Conservation (phyloP, 64 coral and sea anemone genomes). For the Hydrozoanthus tunicans region DNA sequence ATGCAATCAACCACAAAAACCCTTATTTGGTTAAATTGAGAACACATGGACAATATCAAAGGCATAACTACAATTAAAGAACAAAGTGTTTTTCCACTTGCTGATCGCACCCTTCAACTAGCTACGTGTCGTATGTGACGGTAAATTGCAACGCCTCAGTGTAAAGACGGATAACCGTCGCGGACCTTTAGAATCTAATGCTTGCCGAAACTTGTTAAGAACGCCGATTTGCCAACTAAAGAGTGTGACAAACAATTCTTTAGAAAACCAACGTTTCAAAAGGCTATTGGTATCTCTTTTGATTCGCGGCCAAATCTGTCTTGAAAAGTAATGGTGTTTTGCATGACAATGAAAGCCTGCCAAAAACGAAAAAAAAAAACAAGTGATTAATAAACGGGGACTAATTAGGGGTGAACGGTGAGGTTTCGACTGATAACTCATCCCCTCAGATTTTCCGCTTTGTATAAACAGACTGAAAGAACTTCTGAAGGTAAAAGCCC, state of each 20-base stretch:
- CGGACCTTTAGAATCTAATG: neutral
- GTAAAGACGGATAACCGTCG: neutral
- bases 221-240: neutral
- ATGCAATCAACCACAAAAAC: neutral
- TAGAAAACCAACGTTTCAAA: slow-evolving; percentile 3
- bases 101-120: neutral
- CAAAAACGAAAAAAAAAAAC: slow-evolving; percentile 18
- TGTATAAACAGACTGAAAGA: neutral
- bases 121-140: neutral
- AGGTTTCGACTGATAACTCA: slow-evolving; percentile 13
- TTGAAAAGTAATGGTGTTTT: slow-evolving; percentile 12
- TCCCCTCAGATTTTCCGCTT: neutral
- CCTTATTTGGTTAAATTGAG: slow-evolving; percentile 38
- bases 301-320: slow-evolving; percentile 15
- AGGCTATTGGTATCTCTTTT: neutral
- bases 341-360: slow-evolving; percentile 20
- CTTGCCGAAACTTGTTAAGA: neutral
- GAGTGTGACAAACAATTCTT: neutral
- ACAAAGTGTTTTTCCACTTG: neutral
- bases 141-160: neutral
- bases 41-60: slow-evolving; percentile 7
- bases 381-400: neutral
- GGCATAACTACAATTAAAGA: neutral
- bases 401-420: slow-evolving; percentile 20
- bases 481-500: no score